Evolutionary conservation across 2,113 vertebrate species (phyloP).

Genomic region (Sterna hirundo): DNA sequence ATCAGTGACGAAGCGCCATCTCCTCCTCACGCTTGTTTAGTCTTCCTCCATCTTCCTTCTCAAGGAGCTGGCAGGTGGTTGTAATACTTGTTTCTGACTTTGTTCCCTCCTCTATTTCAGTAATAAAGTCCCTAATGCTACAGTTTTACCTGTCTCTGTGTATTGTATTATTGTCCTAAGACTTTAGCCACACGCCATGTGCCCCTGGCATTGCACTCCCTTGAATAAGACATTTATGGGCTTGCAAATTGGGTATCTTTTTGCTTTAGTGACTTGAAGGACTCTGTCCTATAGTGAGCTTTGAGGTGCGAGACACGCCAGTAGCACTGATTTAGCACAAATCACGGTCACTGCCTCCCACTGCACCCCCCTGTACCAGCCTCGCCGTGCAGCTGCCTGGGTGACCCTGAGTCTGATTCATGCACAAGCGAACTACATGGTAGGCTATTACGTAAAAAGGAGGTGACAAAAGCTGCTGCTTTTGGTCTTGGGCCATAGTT

Average conservation of each 20-base stretch:
- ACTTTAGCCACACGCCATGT: fast-evolving
- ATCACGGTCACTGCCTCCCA: not conserved
- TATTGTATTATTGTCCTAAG: not conserved
- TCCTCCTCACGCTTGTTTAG: not conserved
- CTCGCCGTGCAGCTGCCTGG: not conserved
- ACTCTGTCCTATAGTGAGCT: not conserved
- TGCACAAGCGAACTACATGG: not conserved
- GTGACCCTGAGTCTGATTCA: not conserved
- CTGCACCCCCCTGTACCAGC: not conserved
- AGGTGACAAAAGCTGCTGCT: not conserved
- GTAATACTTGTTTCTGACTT: not conserved
- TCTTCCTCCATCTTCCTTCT: not conserved
- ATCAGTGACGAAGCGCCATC: not conserved
- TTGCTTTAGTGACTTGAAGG: not conserved
- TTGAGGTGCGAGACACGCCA: not conserved
- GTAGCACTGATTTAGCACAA: not conserved
- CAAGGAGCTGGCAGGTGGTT: not conserved
- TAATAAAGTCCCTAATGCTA: constrained; percentile 4
- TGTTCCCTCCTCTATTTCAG: not conserved
- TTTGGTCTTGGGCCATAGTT: not conserved
- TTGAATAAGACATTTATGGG: not conserved
- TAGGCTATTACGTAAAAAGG: not conserved
- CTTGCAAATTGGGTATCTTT: not conserved
- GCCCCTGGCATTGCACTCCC: not conserved
- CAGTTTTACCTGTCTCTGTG: not conserved